These are phyloP conservation scores for Cheilosia variabilis DNA, from an alignment of 2,888 invertebrate species.

Conservation along the genomic window DNA sequence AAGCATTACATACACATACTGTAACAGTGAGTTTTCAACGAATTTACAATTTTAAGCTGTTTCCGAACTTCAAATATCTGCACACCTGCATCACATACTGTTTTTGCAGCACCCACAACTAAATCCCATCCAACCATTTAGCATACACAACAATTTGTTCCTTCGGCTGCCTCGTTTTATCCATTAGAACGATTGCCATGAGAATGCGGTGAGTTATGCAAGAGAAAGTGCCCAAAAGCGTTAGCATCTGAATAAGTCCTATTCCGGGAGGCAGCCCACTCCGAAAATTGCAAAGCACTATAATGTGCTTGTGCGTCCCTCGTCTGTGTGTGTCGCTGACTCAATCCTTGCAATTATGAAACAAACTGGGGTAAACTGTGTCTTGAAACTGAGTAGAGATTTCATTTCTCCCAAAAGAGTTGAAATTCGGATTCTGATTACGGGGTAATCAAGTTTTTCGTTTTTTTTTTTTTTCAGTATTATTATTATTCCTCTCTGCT, in stretches of 20 bases:
- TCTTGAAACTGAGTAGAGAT: slow-evolving; percentile 62
- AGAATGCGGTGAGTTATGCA: slow-evolving; percentile 35
- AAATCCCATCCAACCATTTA: slow-evolving; percentile 49
- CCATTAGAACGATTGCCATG: slow-evolving; percentile 50
- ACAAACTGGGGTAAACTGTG: slow-evolving; percentile 55
- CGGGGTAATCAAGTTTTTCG: slow-evolving; percentile 53
- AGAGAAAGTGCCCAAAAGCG: slow-evolving; percentile 29
- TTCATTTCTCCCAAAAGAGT: slow-evolving; percentile 66
- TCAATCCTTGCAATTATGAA: slow-evolving; percentile 64
- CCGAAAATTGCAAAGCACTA: slow-evolving; percentile 12
- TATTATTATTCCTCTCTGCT: background rate
- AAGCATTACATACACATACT: no score
- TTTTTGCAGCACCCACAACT: slow-evolving; percentile 9
- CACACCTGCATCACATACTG: slow-evolving; percentile 34
- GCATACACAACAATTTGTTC: slow-evolving; percentile 39
- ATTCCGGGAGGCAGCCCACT: background rate
- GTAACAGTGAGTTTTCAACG: no score
- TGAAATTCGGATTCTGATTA: slow-evolving; percentile 70
- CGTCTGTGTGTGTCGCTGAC: background rate
- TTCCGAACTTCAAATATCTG: no score
- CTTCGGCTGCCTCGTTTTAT: background rate
- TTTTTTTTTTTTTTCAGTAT: slow-evolving; percentile 17
- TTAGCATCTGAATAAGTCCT: slow-evolving; percentile 43
- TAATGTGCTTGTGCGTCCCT: background rate
- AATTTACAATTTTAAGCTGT: no score